These are phyloP conservation scores for Diplazon laetatorius DNA, from an alignment of 2,888 invertebrate genomes.

Conservation along the genomic window DNA sequence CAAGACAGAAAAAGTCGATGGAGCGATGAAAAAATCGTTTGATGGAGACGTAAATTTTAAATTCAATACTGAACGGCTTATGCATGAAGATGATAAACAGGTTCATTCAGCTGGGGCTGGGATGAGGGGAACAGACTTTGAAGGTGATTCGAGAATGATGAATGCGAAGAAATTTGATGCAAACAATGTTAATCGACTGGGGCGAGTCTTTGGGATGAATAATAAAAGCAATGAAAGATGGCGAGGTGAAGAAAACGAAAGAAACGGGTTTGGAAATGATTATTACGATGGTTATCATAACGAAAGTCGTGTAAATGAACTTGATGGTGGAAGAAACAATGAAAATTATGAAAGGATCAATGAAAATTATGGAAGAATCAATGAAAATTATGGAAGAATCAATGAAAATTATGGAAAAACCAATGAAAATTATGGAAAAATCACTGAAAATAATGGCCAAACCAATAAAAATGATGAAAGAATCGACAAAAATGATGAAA, in stretches of 20 bases:
- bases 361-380: no score
- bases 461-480: no score
- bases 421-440: no score
- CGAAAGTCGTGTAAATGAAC: background rate
- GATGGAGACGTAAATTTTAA: background rate
- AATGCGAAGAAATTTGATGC: background rate
- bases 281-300: background rate
- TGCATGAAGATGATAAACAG: background rate
- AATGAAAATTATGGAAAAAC: background rate
- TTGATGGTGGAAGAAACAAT: background rate
- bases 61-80: background rate
- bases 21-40: background rate
- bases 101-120: background rate
- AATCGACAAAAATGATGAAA: no score
- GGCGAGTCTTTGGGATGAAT: background rate
- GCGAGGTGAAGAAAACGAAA: conserved; percentile 5
- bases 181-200: background rate
- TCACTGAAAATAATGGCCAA: background rate
- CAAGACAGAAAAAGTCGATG: background rate
- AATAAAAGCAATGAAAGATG: background rate
- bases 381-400: background rate
- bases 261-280: background rate
- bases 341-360: background rate
- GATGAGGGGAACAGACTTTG: background rate
- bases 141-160: background rate